Base-by-base conservation (phyloP, 2,797 vertebrate species). In the Antennarius maculatus region DNA sequence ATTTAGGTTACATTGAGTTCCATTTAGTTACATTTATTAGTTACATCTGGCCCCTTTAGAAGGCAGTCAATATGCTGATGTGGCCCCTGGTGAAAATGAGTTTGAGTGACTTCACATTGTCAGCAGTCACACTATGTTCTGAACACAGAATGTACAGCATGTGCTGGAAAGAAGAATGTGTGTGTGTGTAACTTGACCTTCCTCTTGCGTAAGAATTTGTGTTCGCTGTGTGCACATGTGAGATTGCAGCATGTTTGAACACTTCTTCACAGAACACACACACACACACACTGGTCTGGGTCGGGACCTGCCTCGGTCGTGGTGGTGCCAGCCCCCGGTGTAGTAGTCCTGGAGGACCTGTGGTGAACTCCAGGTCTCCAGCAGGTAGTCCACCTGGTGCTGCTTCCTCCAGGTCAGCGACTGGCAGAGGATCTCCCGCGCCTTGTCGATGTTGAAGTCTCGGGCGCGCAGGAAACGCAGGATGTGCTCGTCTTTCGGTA, bases 311-410 rank as follows among this genome's bases (percentile, higher is more conserved):
- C 86, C 79, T 83, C 84, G 94, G 90, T 98, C 97, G 0, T 99
- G 97, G 77, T 99, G 97, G 84, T 99, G 97, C 97, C 97, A 99
- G 80, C 96, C 97, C 2, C 97, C 97, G 0, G 97, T 96, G 61
- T 99, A 99, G 84, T 92, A 97, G 85, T 98, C 97, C 56, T 96
- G 95, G 3, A 99, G 95, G 34, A 98, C 96, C 42, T 97, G 96
- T 0, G 97, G 97, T 3, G 96, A 95, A 63, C 73, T 95, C 97
- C 97, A 99, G 37, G 96, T 97, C 58, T 97, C 96, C 42, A 99
- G 91, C 69, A 99, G 94, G 76, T 97, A 98, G 87, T 99, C 97
- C 54, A 99, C 96, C 87, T 99, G 96, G 90, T 98, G 96, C 90
- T 98, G 96, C 82, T 98, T 98, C 46, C 97, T 94, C 97, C 97